phyloP scores from a whole-genome alignment of 2,888 invertebrate genomes.

The Carterocephalus palaemon region DNA sequence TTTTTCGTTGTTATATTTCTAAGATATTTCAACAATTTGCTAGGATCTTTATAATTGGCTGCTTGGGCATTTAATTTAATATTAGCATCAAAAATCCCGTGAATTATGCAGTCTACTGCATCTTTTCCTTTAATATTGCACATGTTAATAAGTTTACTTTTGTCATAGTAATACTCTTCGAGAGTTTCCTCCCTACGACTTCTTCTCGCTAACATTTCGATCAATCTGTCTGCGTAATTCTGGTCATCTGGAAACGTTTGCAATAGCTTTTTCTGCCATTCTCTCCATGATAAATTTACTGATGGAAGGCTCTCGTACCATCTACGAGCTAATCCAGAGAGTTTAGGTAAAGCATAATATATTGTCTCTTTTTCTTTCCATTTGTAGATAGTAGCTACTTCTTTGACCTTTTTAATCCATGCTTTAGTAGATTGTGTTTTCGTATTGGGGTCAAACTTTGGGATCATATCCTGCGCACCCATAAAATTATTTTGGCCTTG shows the following conservation, averaged over 20 bases:
- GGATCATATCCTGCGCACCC: conserved; percentile 23
- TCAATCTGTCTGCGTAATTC: conserved; percentile 30
- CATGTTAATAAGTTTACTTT: conserved; percentile 25
- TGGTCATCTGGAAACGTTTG: conserved; percentile 30
- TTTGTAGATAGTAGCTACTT: conserved; percentile 28
- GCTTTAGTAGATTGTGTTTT: conserved; percentile 18
- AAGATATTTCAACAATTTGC: conserved; percentile 10
- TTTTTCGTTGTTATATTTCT: conserved; percentile 11
- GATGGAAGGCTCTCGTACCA: conserved; percentile 31
- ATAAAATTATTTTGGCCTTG: too few species aligned
- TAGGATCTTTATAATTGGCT: conserved; percentile 7
- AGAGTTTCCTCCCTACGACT: conserved; percentile 28
- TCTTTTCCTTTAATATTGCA: conserved; percentile 21
- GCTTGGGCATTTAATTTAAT: conserved; percentile 22
- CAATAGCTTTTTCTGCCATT: conserved; percentile 31
- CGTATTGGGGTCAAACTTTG: conserved; percentile 25
- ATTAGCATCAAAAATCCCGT: conserved; percentile 23
- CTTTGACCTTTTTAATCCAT: conserved; percentile 31
- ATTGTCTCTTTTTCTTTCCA: conserved; percentile 30
- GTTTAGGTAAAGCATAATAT: conserved; percentile 31
- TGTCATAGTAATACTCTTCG: conserved; percentile 28
- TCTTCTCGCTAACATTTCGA: conserved; percentile 28
- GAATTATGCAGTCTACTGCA: conserved; percentile 25
- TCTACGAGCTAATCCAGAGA: conserved; percentile 28
- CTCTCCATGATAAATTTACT: conserved; percentile 26